Percentiles rank a stretch among this genome's conserved stretches.
Evolutionary conservation across 1,140 invertebrate species (phyloP).

Genomic region (Drosophila simulans): DNA sequence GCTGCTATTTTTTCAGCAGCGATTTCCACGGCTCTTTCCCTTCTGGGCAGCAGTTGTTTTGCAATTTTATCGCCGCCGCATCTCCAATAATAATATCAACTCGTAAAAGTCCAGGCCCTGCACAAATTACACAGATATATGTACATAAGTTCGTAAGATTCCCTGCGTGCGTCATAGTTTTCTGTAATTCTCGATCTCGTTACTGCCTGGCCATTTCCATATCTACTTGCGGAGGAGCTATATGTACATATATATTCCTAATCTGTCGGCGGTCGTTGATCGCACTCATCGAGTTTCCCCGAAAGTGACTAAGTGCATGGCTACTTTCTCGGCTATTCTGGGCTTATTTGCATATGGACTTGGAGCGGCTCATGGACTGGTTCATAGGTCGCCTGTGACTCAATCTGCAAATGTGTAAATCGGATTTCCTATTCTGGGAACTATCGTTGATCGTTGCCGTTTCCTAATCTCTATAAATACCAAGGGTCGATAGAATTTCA

Average conservation of each 20-base stretch:
- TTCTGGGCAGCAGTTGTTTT: constrained; percentile 40
- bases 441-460: constrained; percentile 12
- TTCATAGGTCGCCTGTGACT: constrained; percentile 49
- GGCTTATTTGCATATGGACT: constrained; percentile 8
- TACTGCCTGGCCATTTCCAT: constrained; percentile 13
- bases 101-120: constrained; percentile 46
- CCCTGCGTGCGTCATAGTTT: constrained; percentile 40
- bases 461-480: constrained; percentile 22
- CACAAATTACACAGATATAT: constrained; percentile 8
- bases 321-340: neutral
- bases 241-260: constrained; percentile 12
- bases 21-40: constrained; percentile 26
- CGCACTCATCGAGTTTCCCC: constrained; percentile 29
- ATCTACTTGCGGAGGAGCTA: constrained; percentile 11
- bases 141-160: too few relatives aligned
- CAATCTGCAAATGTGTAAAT: constrained; percentile 32
- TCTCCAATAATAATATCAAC: constrained; percentile 39
- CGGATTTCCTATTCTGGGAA: constrained; percentile 33
- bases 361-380: constrained; percentile 6
- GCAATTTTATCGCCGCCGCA: constrained; percentile 59
- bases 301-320: constrained; percentile 33
- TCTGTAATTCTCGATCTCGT: constrained; percentile 10
- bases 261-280: constrained; percentile 24
- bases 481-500: constrained; percentile 11
- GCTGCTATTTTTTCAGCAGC: constrained; percentile 18